Evolutionary conservation across 2,797 vertebrate genomes (phyloP).

Genomic region (Pangasius djambal): DNA sequence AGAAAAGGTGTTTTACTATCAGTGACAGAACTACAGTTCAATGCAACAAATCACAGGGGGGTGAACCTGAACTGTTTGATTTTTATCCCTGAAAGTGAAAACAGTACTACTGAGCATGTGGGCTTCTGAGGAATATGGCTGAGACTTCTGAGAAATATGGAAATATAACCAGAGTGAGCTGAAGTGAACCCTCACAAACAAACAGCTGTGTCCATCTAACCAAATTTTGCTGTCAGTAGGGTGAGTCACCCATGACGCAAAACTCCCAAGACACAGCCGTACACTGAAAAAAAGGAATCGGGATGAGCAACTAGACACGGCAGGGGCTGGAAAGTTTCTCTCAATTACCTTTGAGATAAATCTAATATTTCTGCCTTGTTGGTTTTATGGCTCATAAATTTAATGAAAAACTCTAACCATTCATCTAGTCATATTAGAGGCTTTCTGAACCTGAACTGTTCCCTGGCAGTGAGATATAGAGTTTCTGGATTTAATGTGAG

Average conservation of each 20-base stretch:
- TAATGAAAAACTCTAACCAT: constrained; percentile 30
- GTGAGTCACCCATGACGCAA: constrained; percentile 32
- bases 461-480: background rate
- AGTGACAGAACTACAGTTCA: background rate
- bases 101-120: background rate
- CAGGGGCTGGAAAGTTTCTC: constrained; percentile 28
- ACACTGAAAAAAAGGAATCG: background rate
- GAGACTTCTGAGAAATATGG: constrained; percentile 29
- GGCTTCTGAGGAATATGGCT: background rate
- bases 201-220: constrained; percentile 66
- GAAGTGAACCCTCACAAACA: constrained; percentile 59
- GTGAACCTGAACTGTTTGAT: background rate
- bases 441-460: constrained; percentile 24
- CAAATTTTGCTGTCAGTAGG: constrained; percentile 42
- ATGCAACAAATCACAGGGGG: background rate
- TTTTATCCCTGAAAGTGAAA: background rate
- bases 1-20: background rate
- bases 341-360: constrained; percentile 46
- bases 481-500: constrained; percentile 7
- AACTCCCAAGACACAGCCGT: constrained; percentile 29
- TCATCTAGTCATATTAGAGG: constrained; percentile 32
- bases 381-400: constrained; percentile 45
- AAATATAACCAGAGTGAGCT: constrained; percentile 65
- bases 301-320: constrained; percentile 13
- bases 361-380: constrained; percentile 46